Percentiles rank a stretch among this genome's conserved stretches.
Conservation (phyloP, 2,888 invertebrate species). For the Microplitis manilae region DNA sequence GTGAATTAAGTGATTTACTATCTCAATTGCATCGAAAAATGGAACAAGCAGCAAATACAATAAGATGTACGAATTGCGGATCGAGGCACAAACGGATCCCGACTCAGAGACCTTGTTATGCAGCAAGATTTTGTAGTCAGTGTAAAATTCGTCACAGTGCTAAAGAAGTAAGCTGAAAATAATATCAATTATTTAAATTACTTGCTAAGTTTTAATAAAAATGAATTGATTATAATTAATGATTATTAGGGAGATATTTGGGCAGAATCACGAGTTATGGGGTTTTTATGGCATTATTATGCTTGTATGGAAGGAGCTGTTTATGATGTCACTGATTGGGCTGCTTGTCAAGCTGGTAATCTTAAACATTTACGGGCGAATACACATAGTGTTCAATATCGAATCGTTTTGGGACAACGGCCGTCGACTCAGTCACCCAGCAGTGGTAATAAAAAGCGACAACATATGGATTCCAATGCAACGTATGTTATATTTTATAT, state of each 20-base stretch:
- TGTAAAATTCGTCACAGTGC: constrained; percentile 93
- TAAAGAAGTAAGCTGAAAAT: constrained; percentile 78
- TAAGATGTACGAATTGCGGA: constrained; percentile 95
- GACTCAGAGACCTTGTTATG: constrained; percentile 90
- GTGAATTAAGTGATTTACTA: constrained; percentile 88
- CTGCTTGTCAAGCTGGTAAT: constrained; percentile 89
- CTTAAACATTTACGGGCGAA: constrained; percentile 89
- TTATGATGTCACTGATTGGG: constrained; percentile 98
- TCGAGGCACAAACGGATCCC: constrained; percentile 89
- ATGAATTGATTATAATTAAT: constrained; percentile 17
- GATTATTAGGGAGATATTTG: constrained; percentile 89
- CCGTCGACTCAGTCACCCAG: constrained; percentile 69
- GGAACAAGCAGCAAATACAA: constrained; percentile 94
- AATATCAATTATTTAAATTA: no score
- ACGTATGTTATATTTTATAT: constrained; percentile 56
- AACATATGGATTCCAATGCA: constrained; percentile 61
- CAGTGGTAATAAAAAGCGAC: constrained; percentile 64
- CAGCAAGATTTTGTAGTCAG: constrained; percentile 91
- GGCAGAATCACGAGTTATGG: constrained; percentile 93
- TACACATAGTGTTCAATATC: constrained; percentile 91
- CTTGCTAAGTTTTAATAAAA: constrained; percentile 6
- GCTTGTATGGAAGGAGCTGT: constrained; percentile 97
- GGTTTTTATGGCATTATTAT: constrained; percentile 94
- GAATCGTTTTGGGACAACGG: constrained; percentile 84
- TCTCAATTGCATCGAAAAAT: constrained; percentile 94